Conservation (phyloP, 2,113 vertebrate genomes). For the Erpornis zantholeuca region DNA sequence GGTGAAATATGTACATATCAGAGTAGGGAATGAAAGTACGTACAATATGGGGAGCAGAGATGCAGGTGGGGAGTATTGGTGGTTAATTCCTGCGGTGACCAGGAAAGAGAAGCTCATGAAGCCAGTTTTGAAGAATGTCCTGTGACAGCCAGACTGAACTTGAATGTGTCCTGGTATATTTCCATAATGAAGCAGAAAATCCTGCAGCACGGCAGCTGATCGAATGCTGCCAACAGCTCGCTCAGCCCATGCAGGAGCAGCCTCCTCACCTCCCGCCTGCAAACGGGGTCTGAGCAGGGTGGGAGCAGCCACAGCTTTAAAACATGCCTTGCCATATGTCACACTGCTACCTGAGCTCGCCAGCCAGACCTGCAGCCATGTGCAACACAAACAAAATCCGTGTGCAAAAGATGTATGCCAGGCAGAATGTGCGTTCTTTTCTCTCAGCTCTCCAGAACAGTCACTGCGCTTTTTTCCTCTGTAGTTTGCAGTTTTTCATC, state of each 20-base stretch:
- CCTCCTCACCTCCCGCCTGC: not conserved
- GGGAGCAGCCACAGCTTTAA: not conserved
- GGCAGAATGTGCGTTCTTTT: not conserved
- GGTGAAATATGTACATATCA: not conserved
- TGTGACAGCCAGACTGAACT: not conserved
- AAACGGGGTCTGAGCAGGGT: not conserved
- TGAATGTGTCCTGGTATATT: not conserved
- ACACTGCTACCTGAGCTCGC: not conserved
- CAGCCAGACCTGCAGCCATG: not conserved
- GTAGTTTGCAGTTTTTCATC: not conserved
- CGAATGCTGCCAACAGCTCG: accelerated
- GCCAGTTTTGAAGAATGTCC: not conserved
- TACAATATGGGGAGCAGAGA: not conserved
- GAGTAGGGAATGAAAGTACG: not conserved
- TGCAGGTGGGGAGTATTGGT: not conserved
- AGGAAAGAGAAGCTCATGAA: not conserved
- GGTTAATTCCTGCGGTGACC: not conserved
- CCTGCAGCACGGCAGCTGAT: not conserved
- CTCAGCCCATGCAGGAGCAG: not conserved
- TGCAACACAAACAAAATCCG: accelerated
- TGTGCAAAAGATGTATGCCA: not conserved
- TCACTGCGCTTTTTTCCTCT: accelerated
- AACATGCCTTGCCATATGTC: not conserved
- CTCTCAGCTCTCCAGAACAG: not conserved
- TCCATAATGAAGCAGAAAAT: not conserved